These are phyloP conservation scores for Cacatua alba DNA, from an alignment of 2,113 vertebrate species.

Conservation along the genomic window DNA sequence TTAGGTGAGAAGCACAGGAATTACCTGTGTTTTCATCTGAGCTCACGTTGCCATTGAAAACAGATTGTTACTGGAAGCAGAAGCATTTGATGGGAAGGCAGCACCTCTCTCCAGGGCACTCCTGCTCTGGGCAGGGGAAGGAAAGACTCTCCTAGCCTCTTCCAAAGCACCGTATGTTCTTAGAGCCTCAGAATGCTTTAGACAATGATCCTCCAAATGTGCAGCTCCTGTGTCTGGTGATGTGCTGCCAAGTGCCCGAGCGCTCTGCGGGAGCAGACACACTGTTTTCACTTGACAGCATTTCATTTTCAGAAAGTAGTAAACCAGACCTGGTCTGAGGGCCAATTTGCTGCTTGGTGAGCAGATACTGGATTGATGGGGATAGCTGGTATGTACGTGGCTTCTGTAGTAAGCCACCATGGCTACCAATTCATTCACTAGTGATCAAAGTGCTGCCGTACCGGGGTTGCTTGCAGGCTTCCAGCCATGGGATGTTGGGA, in stretches of 20 bases:
- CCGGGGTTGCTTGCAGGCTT: neutral
- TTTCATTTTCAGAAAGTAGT: neutral
- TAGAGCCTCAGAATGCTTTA: neutral
- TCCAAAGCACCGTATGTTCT: neutral
- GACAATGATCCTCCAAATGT: neutral
- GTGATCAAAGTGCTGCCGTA: neutral
- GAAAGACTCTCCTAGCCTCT: neutral
- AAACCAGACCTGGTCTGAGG: rapidly evolving
- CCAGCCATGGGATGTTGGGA: neutral
- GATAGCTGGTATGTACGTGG: neutral
- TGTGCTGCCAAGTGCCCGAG: rapidly evolving
- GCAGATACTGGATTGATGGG: neutral
- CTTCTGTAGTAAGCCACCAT: neutral
- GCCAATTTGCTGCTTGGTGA: neutral
- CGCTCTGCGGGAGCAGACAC: neutral
- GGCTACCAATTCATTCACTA: neutral
- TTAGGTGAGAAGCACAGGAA: neutral
- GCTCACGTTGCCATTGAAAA: neutral
- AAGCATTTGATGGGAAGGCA: neutral
- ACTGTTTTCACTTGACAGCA: neutral
- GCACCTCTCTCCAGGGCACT: neutral
- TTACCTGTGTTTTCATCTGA: neutral
- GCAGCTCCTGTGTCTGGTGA: neutral
- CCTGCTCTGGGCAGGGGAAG: neutral
- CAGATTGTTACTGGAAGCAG: neutral